These are phyloP conservation scores for Limenitis camilla DNA, from an alignment of 2,888 invertebrate genomes.

Conservation along the genomic window DNA sequence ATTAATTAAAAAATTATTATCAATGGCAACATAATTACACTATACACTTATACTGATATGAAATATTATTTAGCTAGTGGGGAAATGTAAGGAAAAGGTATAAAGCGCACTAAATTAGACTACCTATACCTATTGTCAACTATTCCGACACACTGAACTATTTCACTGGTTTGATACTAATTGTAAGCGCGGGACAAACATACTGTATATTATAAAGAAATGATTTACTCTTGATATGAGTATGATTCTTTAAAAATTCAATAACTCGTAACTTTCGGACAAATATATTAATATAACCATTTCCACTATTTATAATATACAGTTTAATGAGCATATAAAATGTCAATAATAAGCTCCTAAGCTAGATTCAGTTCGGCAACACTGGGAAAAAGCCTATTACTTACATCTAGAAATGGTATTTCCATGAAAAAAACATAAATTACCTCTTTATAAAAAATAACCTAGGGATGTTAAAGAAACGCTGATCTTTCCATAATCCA, in stretches of 20 bases:
- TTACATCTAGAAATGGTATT: constrained; percentile 4
- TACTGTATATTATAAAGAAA: constrained; percentile 11
- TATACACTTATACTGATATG: neutral
- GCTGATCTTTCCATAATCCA: too few species aligned
- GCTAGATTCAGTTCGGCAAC: constrained; percentile 18
- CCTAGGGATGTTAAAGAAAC: constrained; percentile 7
- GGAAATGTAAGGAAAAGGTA: neutral
- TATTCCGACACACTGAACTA: constrained; percentile 10
- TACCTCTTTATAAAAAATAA: constrained; percentile 3
- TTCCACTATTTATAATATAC: constrained; percentile 6
- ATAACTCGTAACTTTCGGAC: neutral
- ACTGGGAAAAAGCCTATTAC: constrained; percentile 8
- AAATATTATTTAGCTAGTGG: constrained; percentile 6
- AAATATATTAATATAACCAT: neutral
- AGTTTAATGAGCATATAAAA: constrained; percentile 1
- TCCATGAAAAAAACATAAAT: neutral
- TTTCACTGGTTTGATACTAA: neutral
- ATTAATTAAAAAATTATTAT: constrained; percentile 1
- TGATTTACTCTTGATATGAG: neutral
- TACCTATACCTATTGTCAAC: constrained; percentile 16
- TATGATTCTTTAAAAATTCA: neutral
- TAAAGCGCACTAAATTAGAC: constrained; percentile 12
- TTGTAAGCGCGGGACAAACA: neutral
- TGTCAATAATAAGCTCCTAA: constrained; percentile 13
- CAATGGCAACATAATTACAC: constrained; percentile 13